These are phyloP conservation scores for Scylla paramamosain DNA, from an alignment of 1,140 invertebrate species.

Conservation along the genomic window DNA sequence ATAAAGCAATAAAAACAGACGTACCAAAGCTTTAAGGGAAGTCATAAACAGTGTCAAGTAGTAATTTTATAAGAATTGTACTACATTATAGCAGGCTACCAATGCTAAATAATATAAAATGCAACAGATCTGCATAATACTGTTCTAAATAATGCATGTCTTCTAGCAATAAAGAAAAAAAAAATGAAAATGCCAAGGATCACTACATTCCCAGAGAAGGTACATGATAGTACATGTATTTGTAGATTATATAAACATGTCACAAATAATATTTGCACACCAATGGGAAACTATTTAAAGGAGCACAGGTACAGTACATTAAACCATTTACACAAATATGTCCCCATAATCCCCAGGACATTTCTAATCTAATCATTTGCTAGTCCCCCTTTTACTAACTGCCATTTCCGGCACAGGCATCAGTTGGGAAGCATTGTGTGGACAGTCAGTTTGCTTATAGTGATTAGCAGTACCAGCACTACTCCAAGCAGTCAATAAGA, in stretches of 20 bases:
- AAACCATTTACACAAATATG: slow-evolving; percentile 15
- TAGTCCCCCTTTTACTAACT: not conserved
- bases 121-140: not conserved
- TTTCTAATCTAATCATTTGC: not conserved
- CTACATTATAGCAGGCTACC: not conserved
- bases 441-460: not conserved
- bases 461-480: not conserved
- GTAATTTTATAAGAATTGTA: no score
- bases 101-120: not conserved
- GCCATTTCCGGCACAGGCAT: not conserved
- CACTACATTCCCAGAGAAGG: not conserved
- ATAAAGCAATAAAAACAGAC: no score
- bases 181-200: not conserved
- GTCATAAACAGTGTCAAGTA: no score
- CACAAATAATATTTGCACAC: not conserved
- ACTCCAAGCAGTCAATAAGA: no score
- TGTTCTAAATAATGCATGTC: not conserved
- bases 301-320: not conserved
- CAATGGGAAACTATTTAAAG: not conserved
- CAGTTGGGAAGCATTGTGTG: not conserved
- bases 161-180: not conserved
- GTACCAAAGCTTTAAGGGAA: no score
- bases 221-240: not conserved
- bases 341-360: not conserved
- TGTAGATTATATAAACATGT: not conserved